Conservation (phyloP, 2,113 vertebrate genomes). For the Bufo gargarizans region DNA sequence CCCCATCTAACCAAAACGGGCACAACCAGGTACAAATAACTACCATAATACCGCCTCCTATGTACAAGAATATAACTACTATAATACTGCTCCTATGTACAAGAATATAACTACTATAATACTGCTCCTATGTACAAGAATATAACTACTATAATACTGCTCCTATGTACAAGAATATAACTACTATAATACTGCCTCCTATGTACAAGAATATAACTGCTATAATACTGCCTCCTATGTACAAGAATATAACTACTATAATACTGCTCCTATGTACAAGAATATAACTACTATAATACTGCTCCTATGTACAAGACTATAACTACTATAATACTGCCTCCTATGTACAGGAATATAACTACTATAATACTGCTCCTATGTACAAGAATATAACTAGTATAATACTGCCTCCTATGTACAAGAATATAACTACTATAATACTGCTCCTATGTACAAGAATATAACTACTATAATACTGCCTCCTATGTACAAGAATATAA, state of each 20-base stretch:
- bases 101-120: constrained; percentile 10
- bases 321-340: neutral
- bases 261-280: neutral
- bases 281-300: constrained; percentile 11
- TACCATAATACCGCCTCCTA: neutral
- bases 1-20: no score
- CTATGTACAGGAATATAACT: neutral
- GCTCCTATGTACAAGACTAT: neutral
- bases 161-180: neutral
- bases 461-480: constrained; percentile 4
- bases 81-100: neutral
- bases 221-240: neutral
- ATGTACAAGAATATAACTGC: constrained; percentile 1
- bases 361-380: neutral
- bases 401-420: neutral
- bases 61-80: neutral
- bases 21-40: neutral
- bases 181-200: neutral
- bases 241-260: constrained; percentile 11
- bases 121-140: neutral
- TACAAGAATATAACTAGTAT: neutral
- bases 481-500: neutral
- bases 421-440: constrained; percentile 12
- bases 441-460: neutral
- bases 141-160: constrained; percentile 9